Evolutionary conservation across 1,140 invertebrate species (phyloP), one percentile per base, ranked within the genome.

Genomic region (Bursaphelenchus mucronatus): DNA sequence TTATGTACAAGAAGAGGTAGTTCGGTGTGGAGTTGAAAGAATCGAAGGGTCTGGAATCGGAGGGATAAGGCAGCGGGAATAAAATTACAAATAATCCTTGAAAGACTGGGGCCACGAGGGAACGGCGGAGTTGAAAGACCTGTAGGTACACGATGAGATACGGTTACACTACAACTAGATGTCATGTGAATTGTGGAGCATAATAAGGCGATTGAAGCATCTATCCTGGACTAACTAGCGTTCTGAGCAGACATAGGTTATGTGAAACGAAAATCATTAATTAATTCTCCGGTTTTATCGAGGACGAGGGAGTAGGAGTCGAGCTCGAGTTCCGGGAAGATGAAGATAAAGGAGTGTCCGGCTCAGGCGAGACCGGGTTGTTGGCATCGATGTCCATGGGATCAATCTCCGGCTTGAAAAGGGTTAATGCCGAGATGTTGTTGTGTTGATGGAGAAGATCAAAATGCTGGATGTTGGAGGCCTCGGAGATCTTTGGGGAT

Each of bases 271-370:
- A 1, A 44, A 39, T 6, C 1, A 49, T n/a, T 49, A n/a, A 19
- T 19, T 19, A 59, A 59, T 59, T 59, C 40, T 59, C 57, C 40
- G 15, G 57, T 7, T 59, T 59, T 39, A 39, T 59, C 13, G 57
- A 59, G 10, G 57, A 59, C 11, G 57, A 59, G 19, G 57, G 57
- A 17, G 57, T 59, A n/a, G 57, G 57, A 40, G 57, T 59, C 11
- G 57, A 59, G 30, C 30, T 30, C 21, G 57, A 59, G 41, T 59
- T 59, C 10, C 57, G 13, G 11, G 57, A 59, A 13, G 57, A 13
- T 1, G 57, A 59, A 39, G 57, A 59, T 11, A 59, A 17, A n/a
- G 54, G 54, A 21, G 57, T 59, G 13, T 59, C 40, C 44, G 57
- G 45, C 41, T 59, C 57, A n/a, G 57, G 57, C 7, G 57, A 59